A percentile compares a stretch with the other conserved stretches of the same genome.
Evolutionary conservation across 2,113 vertebrate genomes (phyloP).

Genomic region (Sorex araneus): DNA sequence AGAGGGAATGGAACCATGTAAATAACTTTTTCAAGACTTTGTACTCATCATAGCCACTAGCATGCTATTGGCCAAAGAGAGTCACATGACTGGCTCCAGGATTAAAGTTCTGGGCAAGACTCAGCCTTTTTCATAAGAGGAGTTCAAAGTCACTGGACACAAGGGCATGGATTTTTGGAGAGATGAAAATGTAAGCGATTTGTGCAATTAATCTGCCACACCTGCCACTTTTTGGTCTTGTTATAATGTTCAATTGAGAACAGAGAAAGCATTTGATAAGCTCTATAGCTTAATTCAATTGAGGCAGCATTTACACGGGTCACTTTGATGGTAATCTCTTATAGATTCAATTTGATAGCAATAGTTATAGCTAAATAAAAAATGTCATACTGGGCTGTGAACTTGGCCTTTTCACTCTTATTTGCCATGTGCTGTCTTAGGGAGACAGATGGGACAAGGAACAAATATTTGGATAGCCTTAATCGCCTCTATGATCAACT

Average conservation of each 20-base stretch:
- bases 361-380: constrained; percentile 51
- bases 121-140: not conserved
- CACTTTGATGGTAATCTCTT: constrained; percentile 35
- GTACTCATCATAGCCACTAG: not conserved
- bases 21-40: not conserved
- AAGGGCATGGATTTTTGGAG: not conserved
- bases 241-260: constrained; percentile 1
- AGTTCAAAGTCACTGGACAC: not conserved
- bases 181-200: not conserved
- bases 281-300: not conserved
- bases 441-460: constrained; percentile 74
- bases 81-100: not conserved
- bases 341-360: not conserved
- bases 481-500: constrained; percentile 50
- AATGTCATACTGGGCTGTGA: constrained; percentile 2
- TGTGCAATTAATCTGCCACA: not conserved
- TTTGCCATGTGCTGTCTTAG: constrained; percentile 42
- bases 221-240: not conserved
- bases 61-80: not conserved
- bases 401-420: constrained; percentile 57
- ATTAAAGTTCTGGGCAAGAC: not conserved
- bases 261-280: not conserved
- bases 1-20: not conserved
- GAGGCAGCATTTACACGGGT: constrained; percentile 29
- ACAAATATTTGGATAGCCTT: constrained; percentile 80